Conservation (phyloP, 2,113 vertebrate genomes). For the Archilochus colubris region DNA sequence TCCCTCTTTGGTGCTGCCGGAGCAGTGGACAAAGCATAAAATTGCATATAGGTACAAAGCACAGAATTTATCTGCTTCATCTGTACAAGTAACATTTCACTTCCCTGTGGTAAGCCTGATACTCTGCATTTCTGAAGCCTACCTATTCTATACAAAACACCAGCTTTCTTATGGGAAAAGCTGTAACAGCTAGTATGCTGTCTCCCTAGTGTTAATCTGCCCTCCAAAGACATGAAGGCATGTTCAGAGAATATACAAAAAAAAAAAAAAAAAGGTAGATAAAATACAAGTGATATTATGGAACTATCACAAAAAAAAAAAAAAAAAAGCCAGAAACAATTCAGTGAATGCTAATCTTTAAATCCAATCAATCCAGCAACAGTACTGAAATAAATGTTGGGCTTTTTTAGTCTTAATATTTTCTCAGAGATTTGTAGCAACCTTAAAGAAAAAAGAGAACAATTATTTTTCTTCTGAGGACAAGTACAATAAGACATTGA, state of each 20-base stretch:
- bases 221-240: not conserved
- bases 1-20: not conserved
- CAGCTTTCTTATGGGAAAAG: not conserved
- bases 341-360: slow-evolving; percentile 22
- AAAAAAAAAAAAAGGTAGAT: not conserved
- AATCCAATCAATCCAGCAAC: not conserved
- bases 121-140: not conserved
- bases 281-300: not conserved
- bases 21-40: not conserved
- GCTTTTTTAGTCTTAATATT: not conserved
- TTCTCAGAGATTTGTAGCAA: not conserved
- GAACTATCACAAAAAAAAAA: not conserved
- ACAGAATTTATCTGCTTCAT: not conserved
- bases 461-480: not conserved
- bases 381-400: not conserved
- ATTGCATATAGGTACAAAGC: not conserved
- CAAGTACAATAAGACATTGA: not conserved
- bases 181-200: not conserved
- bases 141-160: not conserved
- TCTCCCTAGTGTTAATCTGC: not conserved
- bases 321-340: not conserved
- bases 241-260: not conserved
- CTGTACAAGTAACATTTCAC: not conserved
- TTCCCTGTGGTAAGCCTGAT: not conserved
- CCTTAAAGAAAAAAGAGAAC: not conserved